These are phyloP conservation scores for Elachura formosa DNA, from an alignment of 2,113 vertebrate species.

Conservation along the genomic window DNA sequence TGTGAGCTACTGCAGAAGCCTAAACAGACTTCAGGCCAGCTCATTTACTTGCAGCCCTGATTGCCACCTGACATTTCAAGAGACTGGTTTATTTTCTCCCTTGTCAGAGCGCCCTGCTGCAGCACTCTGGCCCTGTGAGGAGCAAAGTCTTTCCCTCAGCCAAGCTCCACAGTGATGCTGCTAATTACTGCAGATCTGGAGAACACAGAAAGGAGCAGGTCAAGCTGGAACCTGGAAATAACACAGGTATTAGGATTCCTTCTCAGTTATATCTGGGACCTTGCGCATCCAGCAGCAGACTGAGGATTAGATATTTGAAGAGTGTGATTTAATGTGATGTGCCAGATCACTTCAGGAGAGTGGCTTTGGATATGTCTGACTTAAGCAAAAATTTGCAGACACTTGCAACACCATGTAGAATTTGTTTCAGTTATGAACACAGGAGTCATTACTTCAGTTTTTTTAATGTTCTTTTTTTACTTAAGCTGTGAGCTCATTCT, in stretches of 20 bases:
- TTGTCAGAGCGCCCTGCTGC: fast-evolving
- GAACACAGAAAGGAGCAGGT: background rate
- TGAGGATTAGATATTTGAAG: background rate
- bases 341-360: background rate
- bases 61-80: constrained; percentile 17
- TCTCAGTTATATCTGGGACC: background rate
- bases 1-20: background rate
- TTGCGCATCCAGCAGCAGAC: background rate
- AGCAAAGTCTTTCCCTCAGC: background rate
- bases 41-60: background rate
- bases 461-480: background rate
- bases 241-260: background rate
- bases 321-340: background rate
- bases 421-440: background rate
- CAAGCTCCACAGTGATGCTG: background rate
- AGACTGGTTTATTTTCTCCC: background rate
- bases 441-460: background rate
- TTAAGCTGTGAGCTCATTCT: background rate
- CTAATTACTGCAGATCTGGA: background rate
- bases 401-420: background rate
- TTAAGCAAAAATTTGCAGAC: background rate
- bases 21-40: background rate
- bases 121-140: fast-evolving
- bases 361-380: background rate
- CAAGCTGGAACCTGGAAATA: background rate